Evolutionary conservation across 2,888 invertebrate species (phyloP).

Genomic region (Leucoma salicis): DNA sequence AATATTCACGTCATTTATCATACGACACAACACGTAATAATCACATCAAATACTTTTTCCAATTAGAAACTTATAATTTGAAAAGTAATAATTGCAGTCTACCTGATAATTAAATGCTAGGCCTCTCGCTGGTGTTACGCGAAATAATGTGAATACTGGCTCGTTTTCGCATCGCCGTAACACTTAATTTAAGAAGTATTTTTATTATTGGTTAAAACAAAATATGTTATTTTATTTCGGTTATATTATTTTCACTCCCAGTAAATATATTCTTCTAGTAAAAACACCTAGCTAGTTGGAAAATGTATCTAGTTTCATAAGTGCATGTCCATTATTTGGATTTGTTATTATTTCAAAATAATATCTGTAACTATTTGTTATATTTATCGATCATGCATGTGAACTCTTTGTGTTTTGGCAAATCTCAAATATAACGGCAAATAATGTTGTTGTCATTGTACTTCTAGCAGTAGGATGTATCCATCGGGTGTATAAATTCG

Average conservation of each 20-base stretch:
- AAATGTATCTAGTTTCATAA: slow-evolving; percentile 23
- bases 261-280: slow-evolving; percentile 7
- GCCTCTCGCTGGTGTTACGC: too few relatives aligned
- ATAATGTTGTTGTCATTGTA: background rate
- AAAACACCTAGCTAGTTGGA: too few relatives aligned
- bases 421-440: background rate
- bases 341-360: slow-evolving; percentile 9
- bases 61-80: slow-evolving; percentile 21
- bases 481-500: too few relatives aligned
- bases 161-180: too few relatives aligned
- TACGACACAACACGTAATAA: background rate
- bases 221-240: too few relatives aligned
- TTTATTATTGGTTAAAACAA: too few relatives aligned
- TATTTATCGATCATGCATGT: slow-evolving; percentile 2
- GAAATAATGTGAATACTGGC: too few relatives aligned
- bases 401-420: background rate
- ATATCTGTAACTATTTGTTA: slow-evolving; percentile 7
- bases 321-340: slow-evolving; percentile 26
- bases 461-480: too few relatives aligned
- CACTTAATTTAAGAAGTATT: too few relatives aligned
- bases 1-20: background rate
- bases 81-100: background rate
- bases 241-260: too few relatives aligned
- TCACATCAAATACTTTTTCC: slow-evolving; percentile 14
- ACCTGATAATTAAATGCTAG: too few relatives aligned